Evolutionary conservation across 2,888 invertebrate species (phyloP).

Genomic region (Pyralis farinalis): DNA sequence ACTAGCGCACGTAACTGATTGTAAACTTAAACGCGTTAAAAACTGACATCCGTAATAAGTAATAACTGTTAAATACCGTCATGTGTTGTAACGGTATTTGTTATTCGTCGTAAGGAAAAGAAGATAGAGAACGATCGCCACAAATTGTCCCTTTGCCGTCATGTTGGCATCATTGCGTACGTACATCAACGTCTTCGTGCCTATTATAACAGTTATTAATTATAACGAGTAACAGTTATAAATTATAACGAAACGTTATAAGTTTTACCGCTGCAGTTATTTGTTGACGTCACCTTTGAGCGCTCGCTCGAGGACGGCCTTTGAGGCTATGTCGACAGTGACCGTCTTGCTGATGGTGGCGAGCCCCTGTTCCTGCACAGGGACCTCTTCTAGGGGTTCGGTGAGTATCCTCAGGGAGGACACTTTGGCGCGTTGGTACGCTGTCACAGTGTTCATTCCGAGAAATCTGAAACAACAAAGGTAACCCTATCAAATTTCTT

Average conservation of each 20-base stretch:
- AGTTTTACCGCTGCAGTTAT: not conserved
- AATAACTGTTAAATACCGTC: not conserved
- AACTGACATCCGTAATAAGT: not conserved
- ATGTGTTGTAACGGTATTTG: not conserved
- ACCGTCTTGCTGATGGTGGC: constrained; percentile 74
- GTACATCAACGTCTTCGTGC: too few relatives aligned
- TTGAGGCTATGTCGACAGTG: constrained; percentile 71
- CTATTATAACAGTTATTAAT: too few relatives aligned
- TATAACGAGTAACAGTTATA: not conserved
- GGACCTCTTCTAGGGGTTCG: constrained; percentile 35
- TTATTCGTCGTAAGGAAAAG: too few relatives aligned
- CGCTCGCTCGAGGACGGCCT: constrained; percentile 58
- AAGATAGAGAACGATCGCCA: too few relatives aligned
- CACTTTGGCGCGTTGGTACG: constrained; percentile 95
- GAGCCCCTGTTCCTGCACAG: constrained; percentile 42
- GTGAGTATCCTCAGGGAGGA: constrained; percentile 89
- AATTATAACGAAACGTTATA: not conserved
- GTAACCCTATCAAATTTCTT: too few relatives aligned
- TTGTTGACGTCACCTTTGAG: constrained; percentile 56
- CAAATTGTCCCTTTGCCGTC: too few relatives aligned
- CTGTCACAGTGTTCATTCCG: constrained; percentile 92
- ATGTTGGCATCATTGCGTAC: too few relatives aligned
- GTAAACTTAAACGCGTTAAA: not conserved
- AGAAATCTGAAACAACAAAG: constrained; percentile 83
- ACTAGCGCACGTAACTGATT: not conserved